phyloP scores from a whole-genome alignment of 2,888 invertebrate genomes.

The Drosophila paramelanica region DNA sequence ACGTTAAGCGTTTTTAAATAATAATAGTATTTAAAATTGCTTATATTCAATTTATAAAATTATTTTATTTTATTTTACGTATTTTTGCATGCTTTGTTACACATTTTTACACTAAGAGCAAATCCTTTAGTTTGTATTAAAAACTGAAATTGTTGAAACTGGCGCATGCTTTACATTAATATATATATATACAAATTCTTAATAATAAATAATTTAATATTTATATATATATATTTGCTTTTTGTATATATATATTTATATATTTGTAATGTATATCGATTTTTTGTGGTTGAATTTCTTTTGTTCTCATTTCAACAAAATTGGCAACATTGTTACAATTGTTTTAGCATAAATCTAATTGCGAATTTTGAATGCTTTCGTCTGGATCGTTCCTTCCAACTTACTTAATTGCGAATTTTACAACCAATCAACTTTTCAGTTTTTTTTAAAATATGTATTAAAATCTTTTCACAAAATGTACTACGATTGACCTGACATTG shows the following conservation, averaged over 20 bases:
- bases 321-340: conserved; percentile 72
- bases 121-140: conserved; percentile 51
- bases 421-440: conserved; percentile 67
- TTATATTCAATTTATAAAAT: conserved; percentile 53
- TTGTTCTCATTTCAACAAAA: conserved; percentile 49
- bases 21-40: conserved; percentile 55
- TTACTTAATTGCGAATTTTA: conserved; percentile 62
- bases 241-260: conserved; percentile 24
- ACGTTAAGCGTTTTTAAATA: conserved; percentile 58
- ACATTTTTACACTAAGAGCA: conserved; percentile 62
- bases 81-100: conserved; percentile 47
- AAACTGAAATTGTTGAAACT: conserved; percentile 55
- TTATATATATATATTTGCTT: conserved; percentile 22
- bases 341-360: conserved; percentile 42
- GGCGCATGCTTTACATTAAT: conserved; percentile 48
- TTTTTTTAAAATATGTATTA: not conserved
- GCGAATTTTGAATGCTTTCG: conserved; percentile 35
- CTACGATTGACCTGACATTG: conserved; percentile 1
- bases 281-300: conserved; percentile 35
- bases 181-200: conserved; percentile 60
- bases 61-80: conserved; percentile 46
- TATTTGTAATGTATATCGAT: conserved; percentile 44
- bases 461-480: conserved; percentile 8
- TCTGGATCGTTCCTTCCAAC: conserved; percentile 12
- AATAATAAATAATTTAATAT: conserved; percentile 58